phyloP scores from a whole-genome alignment of 2,113 vertebrate species.

The Loxodonta africana region DNA sequence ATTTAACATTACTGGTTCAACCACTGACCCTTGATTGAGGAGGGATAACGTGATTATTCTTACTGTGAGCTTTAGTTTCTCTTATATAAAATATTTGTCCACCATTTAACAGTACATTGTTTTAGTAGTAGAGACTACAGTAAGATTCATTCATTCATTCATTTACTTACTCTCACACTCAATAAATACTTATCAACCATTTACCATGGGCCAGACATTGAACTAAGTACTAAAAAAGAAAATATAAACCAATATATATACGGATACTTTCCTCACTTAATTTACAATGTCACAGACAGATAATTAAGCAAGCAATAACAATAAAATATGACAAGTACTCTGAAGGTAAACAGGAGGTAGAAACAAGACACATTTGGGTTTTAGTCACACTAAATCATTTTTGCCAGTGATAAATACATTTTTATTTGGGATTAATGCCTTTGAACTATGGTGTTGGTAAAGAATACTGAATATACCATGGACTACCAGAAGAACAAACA shows the following conservation, averaged over 20 bases:
- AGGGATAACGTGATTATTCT: not conserved
- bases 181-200: not conserved
- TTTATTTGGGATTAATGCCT: not conserved
- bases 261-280: not conserved
- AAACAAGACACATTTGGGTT: constrained; percentile 34
- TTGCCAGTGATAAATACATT: not conserved
- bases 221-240: not conserved
- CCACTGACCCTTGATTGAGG: not conserved
- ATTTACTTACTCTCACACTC: not conserved
- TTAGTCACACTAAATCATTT: constrained; percentile 45
- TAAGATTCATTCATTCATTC: not conserved
- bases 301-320: constrained; percentile 25
- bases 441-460: not conserved
- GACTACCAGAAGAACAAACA: not conserved
- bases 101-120: not conserved
- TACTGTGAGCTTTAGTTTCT: not conserved
- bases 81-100: not conserved
- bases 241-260: not conserved
- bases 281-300: constrained; percentile 1
- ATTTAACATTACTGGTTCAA: not conserved
- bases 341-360: not conserved
- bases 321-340: constrained; percentile 14
- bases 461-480: not conserved
- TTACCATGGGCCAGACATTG: not conserved
- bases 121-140: not conserved